Conservation (phyloP, 2,797 vertebrate species). For the Potorous gilbertii region DNA sequence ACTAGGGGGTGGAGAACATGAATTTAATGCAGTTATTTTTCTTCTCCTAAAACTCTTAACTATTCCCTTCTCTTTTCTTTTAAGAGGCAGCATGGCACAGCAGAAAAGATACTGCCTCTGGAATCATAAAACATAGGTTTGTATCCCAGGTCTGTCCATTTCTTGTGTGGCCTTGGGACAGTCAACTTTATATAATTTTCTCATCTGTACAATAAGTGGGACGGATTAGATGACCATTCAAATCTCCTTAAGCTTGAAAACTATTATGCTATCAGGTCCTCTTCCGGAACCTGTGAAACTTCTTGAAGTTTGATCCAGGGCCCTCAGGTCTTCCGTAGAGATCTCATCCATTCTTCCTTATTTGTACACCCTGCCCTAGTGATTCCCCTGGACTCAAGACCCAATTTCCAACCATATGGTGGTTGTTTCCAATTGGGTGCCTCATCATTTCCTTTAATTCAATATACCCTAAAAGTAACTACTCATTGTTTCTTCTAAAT, state of each 20-base stretch:
- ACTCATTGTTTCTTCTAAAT: background rate
- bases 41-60: background rate
- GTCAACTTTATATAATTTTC: background rate
- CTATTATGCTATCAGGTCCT: background rate
- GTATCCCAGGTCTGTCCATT: background rate
- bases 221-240: background rate
- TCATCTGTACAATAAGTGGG: background rate
- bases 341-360: background rate
- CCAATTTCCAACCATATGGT: background rate
- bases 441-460: background rate
- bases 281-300: no score
- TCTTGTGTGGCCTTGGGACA: background rate
- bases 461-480: background rate
- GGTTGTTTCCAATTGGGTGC: no score
- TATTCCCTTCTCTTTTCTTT: background rate
- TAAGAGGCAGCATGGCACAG: background rate
- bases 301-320: background rate
- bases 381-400: background rate
- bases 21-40: background rate
- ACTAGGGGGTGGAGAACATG: accelerated
- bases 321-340: background rate
- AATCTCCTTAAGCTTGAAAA: background rate
- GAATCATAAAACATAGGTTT: background rate
- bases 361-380: background rate
- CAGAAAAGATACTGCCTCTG: background rate